Conservation (phyloP, 2,113 vertebrate genomes). For the Antechinus flavipes region DNA sequence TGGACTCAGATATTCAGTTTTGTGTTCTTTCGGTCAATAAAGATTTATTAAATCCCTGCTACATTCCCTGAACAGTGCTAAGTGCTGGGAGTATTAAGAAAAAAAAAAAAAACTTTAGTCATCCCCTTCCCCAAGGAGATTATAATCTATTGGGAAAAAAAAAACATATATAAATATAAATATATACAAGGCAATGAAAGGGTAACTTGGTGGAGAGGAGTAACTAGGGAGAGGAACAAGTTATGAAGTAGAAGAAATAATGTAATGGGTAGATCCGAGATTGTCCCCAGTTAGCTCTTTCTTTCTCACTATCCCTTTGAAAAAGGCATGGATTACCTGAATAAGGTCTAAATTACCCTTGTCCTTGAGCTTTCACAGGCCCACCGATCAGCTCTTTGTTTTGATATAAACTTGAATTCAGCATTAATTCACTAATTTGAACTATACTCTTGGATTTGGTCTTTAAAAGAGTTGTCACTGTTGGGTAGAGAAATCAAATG, state of each 20-base stretch:
- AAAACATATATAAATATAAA: background rate
- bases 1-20: background rate
- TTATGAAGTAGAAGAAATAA: background rate
- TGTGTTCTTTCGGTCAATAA: background rate
- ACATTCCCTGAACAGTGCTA: background rate
- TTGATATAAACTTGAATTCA: background rate
- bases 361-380: background rate
- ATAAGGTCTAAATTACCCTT: background rate
- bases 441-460: background rate
- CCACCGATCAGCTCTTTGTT: background rate
- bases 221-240: background rate
- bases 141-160: background rate
- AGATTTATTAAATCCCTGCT: background rate
- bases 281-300: background rate
- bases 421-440: background rate
- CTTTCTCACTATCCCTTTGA: background rate
- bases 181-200: background rate
- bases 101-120: background rate
- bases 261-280: background rate
- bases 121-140: background rate
- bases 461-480: background rate
- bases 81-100: background rate
- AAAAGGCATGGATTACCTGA: background rate
- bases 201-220: background rate
- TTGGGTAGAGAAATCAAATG: background rate